Conservation (phyloP, 1,140 invertebrate species). For the Nautilus pompilius region DNA sequence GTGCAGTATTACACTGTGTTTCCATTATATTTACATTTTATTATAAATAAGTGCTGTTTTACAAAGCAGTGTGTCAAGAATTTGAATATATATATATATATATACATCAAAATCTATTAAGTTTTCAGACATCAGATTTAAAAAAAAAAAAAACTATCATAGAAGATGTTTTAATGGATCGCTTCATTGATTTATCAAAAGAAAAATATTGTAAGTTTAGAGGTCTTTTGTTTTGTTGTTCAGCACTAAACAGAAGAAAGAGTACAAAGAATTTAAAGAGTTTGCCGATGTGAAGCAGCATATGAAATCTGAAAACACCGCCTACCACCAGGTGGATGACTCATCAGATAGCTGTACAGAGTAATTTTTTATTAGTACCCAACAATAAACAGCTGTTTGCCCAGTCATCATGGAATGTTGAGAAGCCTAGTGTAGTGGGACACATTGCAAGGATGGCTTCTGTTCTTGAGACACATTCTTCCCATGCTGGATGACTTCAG, state of each 20-base stretch:
- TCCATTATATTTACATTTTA: too few relatives aligned
- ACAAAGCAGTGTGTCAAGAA: too few relatives aligned
- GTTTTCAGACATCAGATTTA: too few relatives aligned
- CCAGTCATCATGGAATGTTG: conserved; percentile 13
- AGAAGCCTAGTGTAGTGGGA: conserved; percentile 11
- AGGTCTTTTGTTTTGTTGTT: too few relatives aligned
- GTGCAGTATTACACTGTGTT: too few relatives aligned
- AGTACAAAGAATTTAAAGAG: conserved; percentile 20
- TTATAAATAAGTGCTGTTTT: too few relatives aligned
- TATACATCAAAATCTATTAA: too few relatives aligned
- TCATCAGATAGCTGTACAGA: conserved; percentile 6
- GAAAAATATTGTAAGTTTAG: too few relatives aligned
- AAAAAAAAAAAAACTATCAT: too few relatives aligned
- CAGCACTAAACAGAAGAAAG: conserved; percentile 13
- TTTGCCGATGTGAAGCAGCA: conserved; percentile 20
- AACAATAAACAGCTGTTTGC: conserved; percentile 13
- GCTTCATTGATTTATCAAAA: too few relatives aligned
- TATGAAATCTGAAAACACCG: conserved; percentile 21
- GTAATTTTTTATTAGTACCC: conserved; percentile 12
- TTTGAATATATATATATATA: too few relatives aligned
- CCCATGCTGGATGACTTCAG: conserved; percentile 16
- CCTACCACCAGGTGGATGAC: conserved; percentile 17
- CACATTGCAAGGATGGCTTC: conserved; percentile 1
- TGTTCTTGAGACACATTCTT: conserved; percentile 10
- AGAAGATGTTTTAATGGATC: too few relatives aligned